Evolutionary conservation across 1,140 invertebrate genomes (phyloP).

Genomic region (Stenopsyche tienmushanensis): DNA sequence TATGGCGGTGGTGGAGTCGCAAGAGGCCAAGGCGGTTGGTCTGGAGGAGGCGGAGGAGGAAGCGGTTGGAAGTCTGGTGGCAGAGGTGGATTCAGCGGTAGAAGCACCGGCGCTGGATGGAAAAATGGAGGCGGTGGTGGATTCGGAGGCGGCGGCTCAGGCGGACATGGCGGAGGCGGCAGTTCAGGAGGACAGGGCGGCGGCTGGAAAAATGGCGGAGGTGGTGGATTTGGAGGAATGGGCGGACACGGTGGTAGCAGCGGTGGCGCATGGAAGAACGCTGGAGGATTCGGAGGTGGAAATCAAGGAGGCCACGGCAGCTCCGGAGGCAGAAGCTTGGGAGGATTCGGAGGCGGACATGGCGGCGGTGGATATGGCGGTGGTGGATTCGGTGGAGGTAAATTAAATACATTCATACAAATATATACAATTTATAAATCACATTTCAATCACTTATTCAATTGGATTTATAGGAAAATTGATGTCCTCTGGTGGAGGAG

Average conservation of each 20-base stretch:
- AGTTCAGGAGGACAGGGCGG: neutral
- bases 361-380: no score
- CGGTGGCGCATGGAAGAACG: no score
- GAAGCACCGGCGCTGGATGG: conserved; percentile 22
- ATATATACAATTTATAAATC: no score
- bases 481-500: no score
- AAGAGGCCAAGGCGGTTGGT: conserved; percentile 9
- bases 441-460: no score
- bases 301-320: neutral
- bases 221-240: neutral
- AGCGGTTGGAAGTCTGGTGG: neutral
- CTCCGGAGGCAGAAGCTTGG: neutral
- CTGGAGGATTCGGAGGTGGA: neutral
- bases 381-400: conserved; percentile 1
- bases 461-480: no score
- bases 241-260: no score
- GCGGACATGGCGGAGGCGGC: neutral
- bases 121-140: conserved; percentile 13
- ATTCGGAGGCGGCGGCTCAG: neutral
- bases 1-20: conserved; percentile 10
- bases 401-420: no score
- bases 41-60: neutral
- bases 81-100: conserved; percentile 20
- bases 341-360: neutral
- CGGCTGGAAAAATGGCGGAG: conserved; percentile 3